Evolutionary conservation across 2,888 invertebrate species (phyloP).

Genomic region (Lasioglossum lativentre): DNA sequence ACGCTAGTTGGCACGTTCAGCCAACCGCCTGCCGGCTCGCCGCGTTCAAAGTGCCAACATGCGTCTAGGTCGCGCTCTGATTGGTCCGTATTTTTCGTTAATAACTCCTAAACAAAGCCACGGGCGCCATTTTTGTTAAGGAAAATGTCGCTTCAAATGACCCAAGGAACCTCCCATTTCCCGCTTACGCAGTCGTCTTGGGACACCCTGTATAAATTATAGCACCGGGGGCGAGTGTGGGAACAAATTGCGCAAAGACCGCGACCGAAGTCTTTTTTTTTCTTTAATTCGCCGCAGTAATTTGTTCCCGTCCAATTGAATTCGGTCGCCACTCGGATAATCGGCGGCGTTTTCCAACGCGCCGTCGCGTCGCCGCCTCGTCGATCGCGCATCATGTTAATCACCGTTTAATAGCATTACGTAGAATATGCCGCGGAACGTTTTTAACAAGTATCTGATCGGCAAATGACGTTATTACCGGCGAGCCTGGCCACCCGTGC

Average conservation of each 20-base stretch:
- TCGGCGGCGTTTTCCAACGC: slow-evolving; percentile 10
- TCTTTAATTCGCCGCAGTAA: neutral
- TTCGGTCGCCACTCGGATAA: slow-evolving; percentile 23
- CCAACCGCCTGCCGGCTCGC: too few species aligned
- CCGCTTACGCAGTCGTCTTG: too few species aligned
- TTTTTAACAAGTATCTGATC: slow-evolving; percentile 60
- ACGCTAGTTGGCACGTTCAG: too few species aligned
- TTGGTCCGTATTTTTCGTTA: too few species aligned
- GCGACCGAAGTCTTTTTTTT: neutral
- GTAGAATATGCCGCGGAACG: slow-evolving; percentile 40
- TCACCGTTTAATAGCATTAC: slow-evolving; percentile 55
- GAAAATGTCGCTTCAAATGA: too few species aligned
- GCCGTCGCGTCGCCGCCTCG: neutral
- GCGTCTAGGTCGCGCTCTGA: too few species aligned
- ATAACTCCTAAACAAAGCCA: too few species aligned
- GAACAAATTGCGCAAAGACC: neutral
- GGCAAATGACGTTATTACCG: slow-evolving; percentile 54
- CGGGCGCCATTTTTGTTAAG: too few species aligned
- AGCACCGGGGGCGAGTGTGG: neutral
- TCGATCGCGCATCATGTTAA: slow-evolving; percentile 49
- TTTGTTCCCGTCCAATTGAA: slow-evolving; percentile 6
- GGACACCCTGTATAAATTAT: too few species aligned
- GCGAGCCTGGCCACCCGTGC: slow-evolving; percentile 25
- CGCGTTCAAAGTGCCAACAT: too few species aligned
- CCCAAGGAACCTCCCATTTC: too few species aligned